phyloP scores from a whole-genome alignment of 2,113 vertebrate genomes.

The Dicrurus megarhynchus region DNA sequence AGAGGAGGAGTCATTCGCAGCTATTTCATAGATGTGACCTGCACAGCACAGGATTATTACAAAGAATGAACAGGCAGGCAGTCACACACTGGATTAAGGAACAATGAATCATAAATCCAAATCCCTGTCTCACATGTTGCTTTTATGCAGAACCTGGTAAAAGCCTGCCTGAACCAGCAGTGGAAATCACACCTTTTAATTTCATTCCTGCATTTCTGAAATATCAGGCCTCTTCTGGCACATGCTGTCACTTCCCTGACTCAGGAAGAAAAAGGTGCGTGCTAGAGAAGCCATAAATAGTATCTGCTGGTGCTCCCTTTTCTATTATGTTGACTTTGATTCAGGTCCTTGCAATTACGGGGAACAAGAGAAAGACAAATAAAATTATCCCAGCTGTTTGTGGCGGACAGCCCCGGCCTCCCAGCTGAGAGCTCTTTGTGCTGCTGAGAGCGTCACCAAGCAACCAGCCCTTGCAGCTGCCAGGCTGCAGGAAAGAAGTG shows the following conservation, averaged over 20 bases:
- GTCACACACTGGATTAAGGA: neutral
- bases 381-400: constrained; percentile 79
- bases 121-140: neutral
- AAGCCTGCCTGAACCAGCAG: neutral
- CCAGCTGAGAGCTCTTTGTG: constrained; percentile 93
- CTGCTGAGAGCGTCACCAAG: constrained; percentile 89
- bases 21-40: neutral
- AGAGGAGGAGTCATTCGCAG: neutral
- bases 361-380: constrained; percentile 74
- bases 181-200: neutral
- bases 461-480: constrained; percentile 90
- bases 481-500: constrained; percentile 41
- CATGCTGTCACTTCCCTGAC: neutral
- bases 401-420: constrained; percentile 81
- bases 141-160: neutral
- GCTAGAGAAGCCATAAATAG: constrained; percentile 30
- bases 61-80: neutral
- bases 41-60: neutral
- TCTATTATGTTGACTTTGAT: constrained; percentile 65
- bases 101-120: neutral
- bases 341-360: constrained; percentile 64
- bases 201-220: neutral
- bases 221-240: neutral
- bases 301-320: constrained; percentile 33
- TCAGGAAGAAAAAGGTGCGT: neutral